These are phyloP conservation scores for Selenia dentaria DNA, from an alignment of 2,888 invertebrate species.

Conservation along the genomic window DNA sequence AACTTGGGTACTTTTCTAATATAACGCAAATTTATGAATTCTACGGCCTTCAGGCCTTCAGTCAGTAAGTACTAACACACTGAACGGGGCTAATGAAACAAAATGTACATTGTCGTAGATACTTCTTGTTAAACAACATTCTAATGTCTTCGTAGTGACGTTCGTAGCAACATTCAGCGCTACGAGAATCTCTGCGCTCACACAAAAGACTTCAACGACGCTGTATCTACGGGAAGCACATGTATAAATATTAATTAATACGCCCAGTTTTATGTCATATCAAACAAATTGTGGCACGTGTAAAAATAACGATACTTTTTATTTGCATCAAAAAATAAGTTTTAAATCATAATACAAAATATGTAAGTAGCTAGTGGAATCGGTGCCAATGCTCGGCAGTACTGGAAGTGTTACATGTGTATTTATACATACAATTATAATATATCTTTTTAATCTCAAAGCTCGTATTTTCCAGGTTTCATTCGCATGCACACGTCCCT, in stretches of 20 bases:
- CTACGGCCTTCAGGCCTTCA: no score
- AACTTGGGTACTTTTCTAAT: no score
- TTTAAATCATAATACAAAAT: conserved; percentile 61
- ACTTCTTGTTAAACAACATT: no score
- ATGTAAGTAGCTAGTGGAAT: conserved; percentile 60
- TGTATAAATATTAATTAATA: conserved; percentile 15
- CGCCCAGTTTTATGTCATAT: conserved; percentile 10
- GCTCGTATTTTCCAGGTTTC: no score
- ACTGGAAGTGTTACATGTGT: conserved; percentile 24
- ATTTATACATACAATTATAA: no score
- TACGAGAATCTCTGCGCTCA: conserved; percentile 27
- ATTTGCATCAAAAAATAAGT: conserved; percentile 58
- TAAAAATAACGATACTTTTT: conserved; percentile 68
- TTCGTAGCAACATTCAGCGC: conserved; percentile 23
- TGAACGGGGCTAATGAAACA: no score
- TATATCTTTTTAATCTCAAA: no score
- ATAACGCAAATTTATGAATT: no score
- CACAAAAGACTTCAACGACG: conserved; percentile 75
- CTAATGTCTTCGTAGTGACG: not conserved
- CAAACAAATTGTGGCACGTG: conserved; percentile 52
- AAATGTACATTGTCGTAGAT: no score
- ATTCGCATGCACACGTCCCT: no score
- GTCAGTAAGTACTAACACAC: no score
- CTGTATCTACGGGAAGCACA: conserved; percentile 24
- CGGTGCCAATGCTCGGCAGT: conserved; percentile 24